Evolutionary conservation across 2,113 vertebrate species (phyloP).

Genomic region (Cricetomys ansorgei): DNA sequence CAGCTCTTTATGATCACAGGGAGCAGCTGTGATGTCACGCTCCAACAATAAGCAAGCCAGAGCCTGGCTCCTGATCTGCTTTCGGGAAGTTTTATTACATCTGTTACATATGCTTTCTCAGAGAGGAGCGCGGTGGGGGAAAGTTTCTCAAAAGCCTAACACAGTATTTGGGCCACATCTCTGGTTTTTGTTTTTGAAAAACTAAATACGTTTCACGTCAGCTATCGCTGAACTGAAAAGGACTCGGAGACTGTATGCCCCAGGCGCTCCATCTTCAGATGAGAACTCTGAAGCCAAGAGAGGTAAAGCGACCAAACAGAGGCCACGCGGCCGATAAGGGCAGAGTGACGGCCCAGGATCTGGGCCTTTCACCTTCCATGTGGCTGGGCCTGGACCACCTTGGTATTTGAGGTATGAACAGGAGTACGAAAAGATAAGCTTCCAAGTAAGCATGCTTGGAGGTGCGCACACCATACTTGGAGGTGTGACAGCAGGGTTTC

Average conservation of each 20-base stretch:
- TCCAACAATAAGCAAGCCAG: not conserved
- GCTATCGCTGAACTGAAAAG: not conserved
- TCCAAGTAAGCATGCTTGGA: not conserved
- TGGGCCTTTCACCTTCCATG: not conserved
- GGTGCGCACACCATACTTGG: not conserved
- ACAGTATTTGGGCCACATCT: not conserved
- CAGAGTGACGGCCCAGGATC: fast-evolving
- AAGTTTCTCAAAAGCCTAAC: not conserved
- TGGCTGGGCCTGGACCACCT: not conserved
- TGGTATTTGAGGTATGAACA: not conserved
- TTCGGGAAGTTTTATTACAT: not conserved
- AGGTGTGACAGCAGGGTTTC: not conserved
- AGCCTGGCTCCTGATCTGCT: not conserved
- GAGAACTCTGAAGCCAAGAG: not conserved
- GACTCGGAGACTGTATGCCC: not conserved
- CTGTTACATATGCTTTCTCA: not conserved
- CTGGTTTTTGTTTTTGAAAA: slow-evolving; percentile 1
- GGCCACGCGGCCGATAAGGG: not conserved
- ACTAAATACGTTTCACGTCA: not conserved
- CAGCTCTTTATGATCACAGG: not conserved
- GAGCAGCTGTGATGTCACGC: not conserved
- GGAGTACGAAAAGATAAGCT: not conserved
- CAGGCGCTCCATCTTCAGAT: not conserved
- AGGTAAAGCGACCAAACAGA: not conserved
- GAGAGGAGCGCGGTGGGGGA: not conserved